These are phyloP conservation scores for Drosophila nr. fundita DNA, from an alignment of 2,888 invertebrate genomes.

Conservation along the genomic window DNA sequence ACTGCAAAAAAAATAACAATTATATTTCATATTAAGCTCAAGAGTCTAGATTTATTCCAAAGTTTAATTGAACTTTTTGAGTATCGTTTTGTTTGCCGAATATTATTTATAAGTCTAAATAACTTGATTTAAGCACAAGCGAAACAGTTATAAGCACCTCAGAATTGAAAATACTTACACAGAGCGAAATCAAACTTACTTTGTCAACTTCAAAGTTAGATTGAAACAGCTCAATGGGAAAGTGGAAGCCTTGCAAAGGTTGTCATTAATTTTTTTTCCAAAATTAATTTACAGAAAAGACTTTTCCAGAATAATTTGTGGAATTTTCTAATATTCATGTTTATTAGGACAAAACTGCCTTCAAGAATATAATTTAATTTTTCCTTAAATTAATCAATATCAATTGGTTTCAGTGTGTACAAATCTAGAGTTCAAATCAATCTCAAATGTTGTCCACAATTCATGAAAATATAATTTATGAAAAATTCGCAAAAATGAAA, in stretches of 20 bases:
- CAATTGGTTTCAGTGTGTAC: not conserved
- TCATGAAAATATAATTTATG: not conserved
- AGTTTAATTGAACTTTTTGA: not conserved
- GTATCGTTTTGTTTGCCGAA: not conserved
- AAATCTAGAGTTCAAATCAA: not conserved
- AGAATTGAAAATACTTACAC: not conserved
- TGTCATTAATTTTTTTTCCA: not conserved
- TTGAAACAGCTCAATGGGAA: not conserved
- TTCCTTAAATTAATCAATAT: not conserved
- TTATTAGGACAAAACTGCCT: not conserved
- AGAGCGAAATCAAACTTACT: not conserved
- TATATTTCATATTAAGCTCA: not conserved
- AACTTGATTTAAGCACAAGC: not conserved
- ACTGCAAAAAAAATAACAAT: not conserved
- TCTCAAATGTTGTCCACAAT: rapidly evolving
- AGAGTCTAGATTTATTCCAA: not conserved
- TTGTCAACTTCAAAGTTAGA: not conserved
- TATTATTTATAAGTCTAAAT: not conserved
- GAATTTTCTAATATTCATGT: not conserved
- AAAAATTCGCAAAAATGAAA: no score
- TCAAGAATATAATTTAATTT: not conserved
- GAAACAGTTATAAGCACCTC: not conserved
- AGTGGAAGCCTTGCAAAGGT: not conserved
- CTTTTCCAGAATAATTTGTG: rapidly evolving
- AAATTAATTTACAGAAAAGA: not conserved